A percentile compares a stretch with the other conserved stretches of the same genome.
phyloP scores from a whole-genome alignment of 2,888 invertebrate genomes.

The Drepana falcataria region DNA sequence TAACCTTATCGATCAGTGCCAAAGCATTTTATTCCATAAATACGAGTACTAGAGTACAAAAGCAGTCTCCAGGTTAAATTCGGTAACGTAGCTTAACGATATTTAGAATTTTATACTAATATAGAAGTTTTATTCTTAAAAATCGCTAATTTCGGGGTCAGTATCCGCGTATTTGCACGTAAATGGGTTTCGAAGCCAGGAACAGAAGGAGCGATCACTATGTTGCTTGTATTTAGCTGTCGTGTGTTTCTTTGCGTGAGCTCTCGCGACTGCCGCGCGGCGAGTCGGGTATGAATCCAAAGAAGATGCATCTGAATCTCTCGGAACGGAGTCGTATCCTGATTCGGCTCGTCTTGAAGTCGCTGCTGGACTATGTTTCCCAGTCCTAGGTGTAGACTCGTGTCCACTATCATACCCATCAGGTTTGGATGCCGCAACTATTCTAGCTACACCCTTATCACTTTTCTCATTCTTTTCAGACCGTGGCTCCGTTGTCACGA shows the following conservation, averaged over 20 bases:
- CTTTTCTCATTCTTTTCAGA: constrained; percentile 81
- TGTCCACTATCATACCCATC: constrained; percentile 92
- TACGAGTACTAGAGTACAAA: constrained; percentile 74
- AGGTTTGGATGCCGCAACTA: constrained; percentile 81
- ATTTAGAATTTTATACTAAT: constrained; percentile 44
- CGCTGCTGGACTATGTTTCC: constrained; percentile 88
- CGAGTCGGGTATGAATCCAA: constrained; percentile 84
- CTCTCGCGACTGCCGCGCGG: constrained; percentile 68
- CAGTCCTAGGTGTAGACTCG: constrained; percentile 89
- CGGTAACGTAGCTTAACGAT: constrained; percentile 77
- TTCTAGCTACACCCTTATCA: constrained; percentile 81
- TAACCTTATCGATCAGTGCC: constrained; percentile 64
- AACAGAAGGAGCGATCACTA: constrained; percentile 85
- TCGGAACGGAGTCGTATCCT: constrained; percentile 93
- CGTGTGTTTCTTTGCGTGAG: constrained; percentile 75
- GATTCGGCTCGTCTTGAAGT: constrained; percentile 90
- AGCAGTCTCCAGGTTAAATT: constrained; percentile 80
- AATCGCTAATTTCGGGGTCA: constrained; percentile 83
- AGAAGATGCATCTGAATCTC: constrained; percentile 93
- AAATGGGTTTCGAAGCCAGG: constrained; percentile 87
- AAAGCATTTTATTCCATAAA: constrained; percentile 65
- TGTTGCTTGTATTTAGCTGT: constrained; percentile 84
- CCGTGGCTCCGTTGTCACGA: constrained; percentile 78
- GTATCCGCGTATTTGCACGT: constrained; percentile 87
- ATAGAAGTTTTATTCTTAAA: constrained; percentile 51